Percentiles rank a stretch among this genome's conserved stretches.
Evolutionary conservation across 2,888 invertebrate species (phyloP).

Genomic region (Venustoraphidia nigricollis): DNA sequence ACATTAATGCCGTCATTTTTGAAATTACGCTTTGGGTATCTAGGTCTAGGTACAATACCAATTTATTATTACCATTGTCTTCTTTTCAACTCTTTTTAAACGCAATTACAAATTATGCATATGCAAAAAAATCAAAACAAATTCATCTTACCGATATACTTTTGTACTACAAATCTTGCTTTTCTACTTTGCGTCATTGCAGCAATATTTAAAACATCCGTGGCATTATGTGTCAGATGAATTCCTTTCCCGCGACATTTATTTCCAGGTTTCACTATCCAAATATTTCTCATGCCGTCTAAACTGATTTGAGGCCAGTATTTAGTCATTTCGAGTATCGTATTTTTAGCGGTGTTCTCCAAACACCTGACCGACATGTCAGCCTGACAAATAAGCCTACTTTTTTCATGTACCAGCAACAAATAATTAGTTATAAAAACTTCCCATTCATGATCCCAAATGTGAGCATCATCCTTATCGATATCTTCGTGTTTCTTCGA

Average conservation of each 20-base stretch:
- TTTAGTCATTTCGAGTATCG: slow-evolving; percentile 48
- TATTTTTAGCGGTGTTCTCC: slow-evolving; percentile 37
- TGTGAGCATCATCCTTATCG: slow-evolving; percentile 39
- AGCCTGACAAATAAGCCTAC: background rate
- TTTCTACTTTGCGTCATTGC: slow-evolving; percentile 50
- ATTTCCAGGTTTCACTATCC: slow-evolving; percentile 92
- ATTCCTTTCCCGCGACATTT: slow-evolving; percentile 87
- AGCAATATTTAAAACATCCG: slow-evolving; percentile 64
- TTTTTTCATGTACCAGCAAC: slow-evolving; percentile 47
- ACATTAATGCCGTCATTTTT: no score
- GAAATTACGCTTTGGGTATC: no score
- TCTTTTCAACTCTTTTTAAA: background rate
- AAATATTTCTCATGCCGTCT: slow-evolving; percentile 77
- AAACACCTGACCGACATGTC: slow-evolving; percentile 24
- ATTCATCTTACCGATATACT: slow-evolving; percentile 67
- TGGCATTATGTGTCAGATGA: slow-evolving; percentile 67
- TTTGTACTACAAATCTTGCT: slow-evolving; percentile 81
- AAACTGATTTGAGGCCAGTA: slow-evolving; percentile 71
- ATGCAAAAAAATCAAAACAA: slow-evolving; percentile 1
- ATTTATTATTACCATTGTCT: no score
- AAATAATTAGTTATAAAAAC: slow-evolving; percentile 59
- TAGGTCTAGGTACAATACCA: no score
- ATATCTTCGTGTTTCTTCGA: slow-evolving; percentile 61
- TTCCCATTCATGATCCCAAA: slow-evolving; percentile 85
- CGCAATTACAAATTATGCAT: background rate